Conservation (phyloP, 2,888 invertebrate genomes). For the Sminthurides aquaticus region DNA sequence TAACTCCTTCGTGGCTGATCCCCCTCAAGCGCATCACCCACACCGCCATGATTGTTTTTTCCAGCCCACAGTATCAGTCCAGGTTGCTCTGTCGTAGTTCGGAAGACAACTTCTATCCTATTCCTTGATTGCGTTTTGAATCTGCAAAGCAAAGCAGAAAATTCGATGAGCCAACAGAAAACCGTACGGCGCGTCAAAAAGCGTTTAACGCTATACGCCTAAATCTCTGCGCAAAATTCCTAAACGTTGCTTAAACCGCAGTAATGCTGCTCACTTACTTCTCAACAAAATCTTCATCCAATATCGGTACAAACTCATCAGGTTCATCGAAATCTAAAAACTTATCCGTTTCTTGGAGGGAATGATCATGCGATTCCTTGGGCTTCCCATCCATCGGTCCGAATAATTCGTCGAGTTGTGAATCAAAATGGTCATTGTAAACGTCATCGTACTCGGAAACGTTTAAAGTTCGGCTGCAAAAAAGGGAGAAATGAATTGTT, state of each 20-base stretch:
- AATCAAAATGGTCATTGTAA: constrained; percentile 42
- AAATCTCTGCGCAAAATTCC: too few relatives aligned
- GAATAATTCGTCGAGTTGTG: constrained; percentile 42
- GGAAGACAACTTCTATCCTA: constrained; percentile 65
- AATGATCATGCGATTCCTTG: constrained; percentile 44
- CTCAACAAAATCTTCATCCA: constrained; percentile 1
- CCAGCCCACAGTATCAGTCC: constrained; percentile 68
- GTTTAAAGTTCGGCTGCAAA: constrained; percentile 41
- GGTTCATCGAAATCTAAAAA: constrained; percentile 44
- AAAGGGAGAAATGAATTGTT: neutral
- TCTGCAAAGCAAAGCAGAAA: neutral
- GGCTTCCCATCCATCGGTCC: constrained; percentile 44
- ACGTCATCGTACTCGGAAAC: constrained; percentile 43
- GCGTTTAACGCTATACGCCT: too few relatives aligned
- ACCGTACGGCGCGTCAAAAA: too few relatives aligned
- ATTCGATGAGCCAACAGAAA: too few relatives aligned
- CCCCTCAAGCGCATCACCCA: constrained; percentile 52
- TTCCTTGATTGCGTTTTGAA: constrained; percentile 60
- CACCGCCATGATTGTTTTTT: constrained; percentile 47
- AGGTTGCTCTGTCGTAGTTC: constrained; percentile 57
- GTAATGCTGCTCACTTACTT: neutral
- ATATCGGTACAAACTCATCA: constrained; percentile 13
- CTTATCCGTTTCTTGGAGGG: constrained; percentile 44
- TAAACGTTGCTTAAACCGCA: too few relatives aligned
- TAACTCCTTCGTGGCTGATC: constrained; percentile 55